Conservation (phyloP, 2,113 vertebrate genomes). For the Typhlomys cinereus region DNA sequence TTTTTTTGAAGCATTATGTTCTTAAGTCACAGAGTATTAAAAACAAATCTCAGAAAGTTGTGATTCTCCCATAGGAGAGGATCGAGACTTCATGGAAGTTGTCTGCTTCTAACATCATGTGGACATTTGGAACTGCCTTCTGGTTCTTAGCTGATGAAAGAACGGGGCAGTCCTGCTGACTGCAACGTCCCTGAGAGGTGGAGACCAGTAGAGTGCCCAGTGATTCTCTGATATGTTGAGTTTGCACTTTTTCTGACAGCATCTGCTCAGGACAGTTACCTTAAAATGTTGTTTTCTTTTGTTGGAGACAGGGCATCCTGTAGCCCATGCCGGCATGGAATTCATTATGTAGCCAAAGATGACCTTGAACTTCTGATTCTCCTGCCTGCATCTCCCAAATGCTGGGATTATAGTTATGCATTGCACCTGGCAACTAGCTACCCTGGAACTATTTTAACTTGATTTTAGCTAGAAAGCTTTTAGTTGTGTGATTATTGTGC, state of each 20-base stretch:
- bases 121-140: not conserved
- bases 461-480: not conserved
- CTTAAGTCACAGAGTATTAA: not conserved
- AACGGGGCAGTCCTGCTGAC: not conserved
- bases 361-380: not conserved
- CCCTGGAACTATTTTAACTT: conserved; percentile 24
- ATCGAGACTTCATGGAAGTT: not conserved
- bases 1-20: not conserved
- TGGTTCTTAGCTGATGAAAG: not conserved
- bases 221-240: not conserved
- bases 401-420: not conserved
- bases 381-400: not conserved
- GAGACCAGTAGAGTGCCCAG: too few relatives aligned
- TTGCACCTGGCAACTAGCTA: not conserved
- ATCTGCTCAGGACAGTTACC: conserved; percentile 27
- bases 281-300: not conserved
- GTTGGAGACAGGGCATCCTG: not conserved
- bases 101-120: not conserved
- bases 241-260: conserved; percentile 14
- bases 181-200: not conserved
- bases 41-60: not conserved
- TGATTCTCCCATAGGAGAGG: not conserved
- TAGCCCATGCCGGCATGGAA: not conserved
- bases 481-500: conserved; percentile 47
- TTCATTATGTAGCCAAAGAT: not conserved